A percentile compares a stretch with the other conserved stretches of the same genome.
Conservation (phyloP, 2,888 invertebrate species). For the Meliscaeva auricollis region DNA sequence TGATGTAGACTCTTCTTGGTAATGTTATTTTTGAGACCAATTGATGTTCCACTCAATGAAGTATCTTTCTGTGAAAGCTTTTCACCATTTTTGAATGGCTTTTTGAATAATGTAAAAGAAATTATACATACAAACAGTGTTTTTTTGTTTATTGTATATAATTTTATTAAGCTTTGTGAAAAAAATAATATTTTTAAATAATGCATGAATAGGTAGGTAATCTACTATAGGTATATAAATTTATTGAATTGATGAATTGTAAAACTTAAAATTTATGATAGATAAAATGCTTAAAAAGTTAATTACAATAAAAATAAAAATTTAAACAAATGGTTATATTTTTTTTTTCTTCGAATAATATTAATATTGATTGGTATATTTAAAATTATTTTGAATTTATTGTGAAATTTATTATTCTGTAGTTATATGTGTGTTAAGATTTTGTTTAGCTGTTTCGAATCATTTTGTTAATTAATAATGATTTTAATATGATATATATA, state of each 20-base stretch:
- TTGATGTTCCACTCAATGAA: constrained; percentile 54
- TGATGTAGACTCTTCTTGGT: constrained; percentile 81
- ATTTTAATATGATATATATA: too few species aligned
- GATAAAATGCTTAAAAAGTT: constrained; percentile 54
- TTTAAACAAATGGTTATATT: constrained; percentile 28
- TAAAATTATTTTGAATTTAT: constrained; percentile 32
- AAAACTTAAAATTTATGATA: constrained; percentile 56
- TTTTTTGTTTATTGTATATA: constrained; percentile 3
- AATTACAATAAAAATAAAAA: constrained; percentile 44
- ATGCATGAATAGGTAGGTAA: constrained; percentile 4
- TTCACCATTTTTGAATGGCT: constrained; percentile 67
- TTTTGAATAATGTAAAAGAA: constrained; percentile 49
- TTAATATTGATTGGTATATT: constrained; percentile 14
- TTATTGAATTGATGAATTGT: constrained; percentile 42
- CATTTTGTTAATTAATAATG: too few species aligned
- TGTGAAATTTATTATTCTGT: background rate
- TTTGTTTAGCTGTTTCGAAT: constrained; percentile 41
- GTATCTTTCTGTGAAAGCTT: constrained; percentile 65
- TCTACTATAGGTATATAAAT: background rate
- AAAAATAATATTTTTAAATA: constrained; percentile 30
- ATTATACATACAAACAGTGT: constrained; percentile 14
- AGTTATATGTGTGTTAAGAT: constrained; percentile 18
- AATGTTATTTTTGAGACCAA: constrained; percentile 76
- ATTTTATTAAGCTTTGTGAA: constrained; percentile 34
- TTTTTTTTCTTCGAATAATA: background rate